Base-by-base conservation (phyloP, 1,140 invertebrate species). In the Ridgeia piscesae region DNA sequence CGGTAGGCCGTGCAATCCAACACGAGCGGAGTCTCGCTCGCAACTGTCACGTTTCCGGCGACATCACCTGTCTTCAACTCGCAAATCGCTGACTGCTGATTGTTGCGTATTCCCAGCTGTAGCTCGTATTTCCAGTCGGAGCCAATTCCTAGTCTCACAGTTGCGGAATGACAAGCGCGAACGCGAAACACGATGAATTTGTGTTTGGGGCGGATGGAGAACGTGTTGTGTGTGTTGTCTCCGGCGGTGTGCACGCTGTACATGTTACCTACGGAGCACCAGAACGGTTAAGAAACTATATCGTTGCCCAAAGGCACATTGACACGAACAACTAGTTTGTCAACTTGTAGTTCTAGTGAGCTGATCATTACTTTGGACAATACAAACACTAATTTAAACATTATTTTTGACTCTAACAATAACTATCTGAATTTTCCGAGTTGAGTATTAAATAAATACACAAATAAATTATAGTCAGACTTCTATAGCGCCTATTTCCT, bases 1-100 rank as follows among this genome's bases (percentile, higher is more conserved):
- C 92, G 92, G 50, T 48, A 48, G 35, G 88, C 92, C 17, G 34
- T 90, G n/a, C 89, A 89, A 89, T 92, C 88, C 9, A 92, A 9
- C 33, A 93, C 33, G 9, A 35, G 42, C 34, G 92, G 92, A 35
- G 92, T 92, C 14, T 90, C 89, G 11, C 34, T 42, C 35, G 2
- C 31, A 21, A 90, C 89, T 90, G 58, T 77, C 27, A 77, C 58
- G 58, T 77, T 77, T 21, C 58, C 58, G 58, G 4, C 4, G 17
- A 77, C 58, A 31, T 77, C 17, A 77, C 58, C 58, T 21, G 58
- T 21, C 27, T 0, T 21, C 6, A 77, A 8, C 58, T 77, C 58
- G 58, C 58, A 21, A 77, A 77, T 77, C 27, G 58, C 58, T 21
- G 58, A 77, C 27, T 77, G 58, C 27, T 77, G 58, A 31, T 77